Evolutionary conservation across 2,888 invertebrate species (phyloP).

Genomic region (Rhaphigaster nebulosa): DNA sequence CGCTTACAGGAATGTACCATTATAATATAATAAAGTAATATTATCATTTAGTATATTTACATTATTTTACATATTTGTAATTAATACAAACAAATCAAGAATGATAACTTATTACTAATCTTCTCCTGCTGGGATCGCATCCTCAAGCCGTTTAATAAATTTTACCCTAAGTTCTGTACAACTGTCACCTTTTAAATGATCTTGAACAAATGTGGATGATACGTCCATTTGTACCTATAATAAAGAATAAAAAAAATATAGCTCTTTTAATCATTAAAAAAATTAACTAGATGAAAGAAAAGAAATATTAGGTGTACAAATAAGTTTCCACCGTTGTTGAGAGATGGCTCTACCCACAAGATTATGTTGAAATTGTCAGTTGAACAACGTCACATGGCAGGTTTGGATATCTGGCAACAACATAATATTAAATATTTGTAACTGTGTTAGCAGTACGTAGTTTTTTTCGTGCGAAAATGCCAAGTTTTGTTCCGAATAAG

Average conservation of each 20-base stretch:
- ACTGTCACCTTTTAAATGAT: constrained; percentile 94
- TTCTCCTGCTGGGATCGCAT: constrained; percentile 98
- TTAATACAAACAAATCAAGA: neutral
- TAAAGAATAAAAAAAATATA: neutral
- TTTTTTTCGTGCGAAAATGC: too few relatives aligned
- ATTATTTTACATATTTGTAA: constrained; percentile 23
- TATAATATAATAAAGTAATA: constrained; percentile 12
- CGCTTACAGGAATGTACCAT: neutral
- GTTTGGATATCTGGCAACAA: too few relatives aligned
- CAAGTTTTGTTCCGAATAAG: too few relatives aligned
- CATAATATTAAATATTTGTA: too few relatives aligned
- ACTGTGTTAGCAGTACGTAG: too few relatives aligned
- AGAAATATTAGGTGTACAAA: too few relatives aligned
- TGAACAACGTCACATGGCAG: too few relatives aligned
- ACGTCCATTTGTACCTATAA: constrained; percentile 88
- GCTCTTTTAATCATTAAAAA: neutral
- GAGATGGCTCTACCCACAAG: too few relatives aligned
- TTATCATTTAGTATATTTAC: neutral
- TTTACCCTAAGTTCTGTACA: constrained; percentile 95
- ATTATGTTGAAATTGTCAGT: too few relatives aligned
- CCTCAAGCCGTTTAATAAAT: constrained; percentile 94
- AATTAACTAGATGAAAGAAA: too few relatives aligned
- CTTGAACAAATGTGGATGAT: constrained; percentile 93
- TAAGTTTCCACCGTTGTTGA: too few relatives aligned
- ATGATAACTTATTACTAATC: constrained; percentile 75